Evolutionary conservation across 2,113 vertebrate species (phyloP).

Genomic region (Haplochromis burtoni): DNA sequence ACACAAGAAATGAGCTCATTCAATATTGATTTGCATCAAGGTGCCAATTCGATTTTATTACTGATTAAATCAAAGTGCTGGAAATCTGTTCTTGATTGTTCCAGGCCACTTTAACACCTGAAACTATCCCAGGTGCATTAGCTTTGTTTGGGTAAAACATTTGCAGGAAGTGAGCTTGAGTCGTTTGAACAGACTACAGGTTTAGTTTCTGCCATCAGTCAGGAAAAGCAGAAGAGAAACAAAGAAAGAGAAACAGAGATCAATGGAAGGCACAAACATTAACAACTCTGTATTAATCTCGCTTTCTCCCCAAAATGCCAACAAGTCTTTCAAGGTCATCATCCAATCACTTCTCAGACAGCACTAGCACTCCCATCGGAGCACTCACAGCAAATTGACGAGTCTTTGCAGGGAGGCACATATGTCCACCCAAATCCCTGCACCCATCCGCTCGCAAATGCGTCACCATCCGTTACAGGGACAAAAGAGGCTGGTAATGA

Average conservation of each 20-base stretch:
- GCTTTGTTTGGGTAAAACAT: background rate
- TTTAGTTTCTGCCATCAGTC: background rate
- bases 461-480: conserved; percentile 43
- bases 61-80: background rate
- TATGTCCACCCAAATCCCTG: background rate
- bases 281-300: conserved; percentile 50
- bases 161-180: background rate
- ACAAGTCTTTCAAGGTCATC: conserved; percentile 43
- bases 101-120: background rate
- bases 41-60: background rate
- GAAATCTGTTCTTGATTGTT: background rate
- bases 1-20: background rate
- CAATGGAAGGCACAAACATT: conserved; percentile 32
- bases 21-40: background rate
- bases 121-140: background rate
- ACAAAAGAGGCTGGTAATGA: conserved; percentile 28
- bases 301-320: conserved; percentile 31
- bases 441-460: background rate
- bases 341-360: conserved; percentile 35
- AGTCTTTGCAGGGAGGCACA: background rate
- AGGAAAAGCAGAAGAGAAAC: background rate
- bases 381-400: background rate
- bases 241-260: conserved; percentile 19
- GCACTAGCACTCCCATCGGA: conserved; percentile 19
- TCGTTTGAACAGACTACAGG: background rate